Percentiles rank a stretch among this genome's conserved stretches.
Evolutionary conservation across 2,888 invertebrate genomes (phyloP).

Genomic region (Coelopa pilipes): DNA sequence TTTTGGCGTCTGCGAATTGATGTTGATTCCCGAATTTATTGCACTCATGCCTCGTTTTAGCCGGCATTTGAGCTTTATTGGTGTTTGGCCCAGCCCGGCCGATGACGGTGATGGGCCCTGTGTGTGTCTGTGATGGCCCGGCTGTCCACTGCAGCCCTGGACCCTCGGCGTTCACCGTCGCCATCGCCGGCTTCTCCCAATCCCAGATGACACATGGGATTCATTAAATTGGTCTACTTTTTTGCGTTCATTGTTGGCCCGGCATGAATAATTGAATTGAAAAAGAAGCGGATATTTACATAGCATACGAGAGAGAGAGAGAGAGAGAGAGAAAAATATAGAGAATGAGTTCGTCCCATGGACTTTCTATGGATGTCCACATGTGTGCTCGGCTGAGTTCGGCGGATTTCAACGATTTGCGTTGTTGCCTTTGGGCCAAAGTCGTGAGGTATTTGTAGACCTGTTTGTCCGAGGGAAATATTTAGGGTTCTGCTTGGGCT

Average conservation of each 20-base stretch:
- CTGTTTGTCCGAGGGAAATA: too few species aligned
- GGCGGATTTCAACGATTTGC: too few species aligned
- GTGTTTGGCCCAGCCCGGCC: constrained; percentile 18
- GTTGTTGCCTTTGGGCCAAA: too few species aligned
- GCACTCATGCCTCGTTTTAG: constrained; percentile 35
- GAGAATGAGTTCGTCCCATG: constrained; percentile 44
- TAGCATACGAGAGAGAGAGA: constrained; percentile 16
- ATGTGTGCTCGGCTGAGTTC: too few species aligned
- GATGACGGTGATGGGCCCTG: constrained; percentile 8
- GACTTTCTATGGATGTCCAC: too few species aligned
- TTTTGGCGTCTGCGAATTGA: constrained; percentile 43
- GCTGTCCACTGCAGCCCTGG: too few species aligned
- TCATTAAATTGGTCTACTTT: constrained; percentile 28
- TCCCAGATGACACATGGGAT: constrained; percentile 26
- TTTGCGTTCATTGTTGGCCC: too few species aligned
- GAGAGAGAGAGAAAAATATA: constrained; percentile 33
- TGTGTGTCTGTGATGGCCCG: neutral
- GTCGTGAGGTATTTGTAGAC: too few species aligned
- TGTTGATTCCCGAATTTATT: constrained; percentile 49
- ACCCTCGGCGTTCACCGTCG: neutral
- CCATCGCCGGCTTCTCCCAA: neutral
- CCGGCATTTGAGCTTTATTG: constrained; percentile 37
- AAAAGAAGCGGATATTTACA: too few species aligned
- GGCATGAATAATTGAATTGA: too few species aligned
- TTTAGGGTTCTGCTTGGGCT: too few species aligned